Percentiles rank a stretch among this genome's conserved stretches.
phyloP scores from a whole-genome alignment of 2,113 vertebrate genomes.

The Neogale vison region DNA sequence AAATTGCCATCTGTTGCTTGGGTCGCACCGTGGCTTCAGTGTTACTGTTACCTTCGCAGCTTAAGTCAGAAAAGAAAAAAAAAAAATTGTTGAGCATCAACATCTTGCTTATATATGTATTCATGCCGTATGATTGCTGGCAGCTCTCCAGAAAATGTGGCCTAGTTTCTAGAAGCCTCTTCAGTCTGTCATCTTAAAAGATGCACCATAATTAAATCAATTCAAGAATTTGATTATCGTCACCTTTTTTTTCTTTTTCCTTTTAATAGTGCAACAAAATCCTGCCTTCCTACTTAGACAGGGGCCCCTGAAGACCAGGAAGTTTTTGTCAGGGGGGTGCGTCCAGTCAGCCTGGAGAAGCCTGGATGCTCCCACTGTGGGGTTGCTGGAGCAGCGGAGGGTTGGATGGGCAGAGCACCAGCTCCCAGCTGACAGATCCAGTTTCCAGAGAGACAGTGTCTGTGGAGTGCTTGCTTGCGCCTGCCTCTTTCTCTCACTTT shows the following conservation, averaged over 20 bases:
- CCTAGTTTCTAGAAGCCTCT: conserved; percentile 59
- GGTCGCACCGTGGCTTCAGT: not conserved
- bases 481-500: not conserved
- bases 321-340: not conserved
- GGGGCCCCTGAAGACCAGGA: not conserved
- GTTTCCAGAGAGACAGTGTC: not conserved
- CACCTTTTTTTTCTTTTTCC: not conserved
- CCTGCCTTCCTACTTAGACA: not conserved
- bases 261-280: conserved; percentile 19
- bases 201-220: conserved; percentile 42
- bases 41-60: not conserved
- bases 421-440: not conserved
- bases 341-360: not conserved
- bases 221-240: conserved; percentile 53
- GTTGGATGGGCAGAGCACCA: not conserved
- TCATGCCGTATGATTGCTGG: conserved; percentile 31
- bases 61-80: conserved; percentile 38
- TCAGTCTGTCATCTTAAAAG: conserved; percentile 57
- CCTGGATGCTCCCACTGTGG: not conserved
- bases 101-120: conserved; percentile 34
- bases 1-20: conserved; percentile 60
- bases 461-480: not conserved
- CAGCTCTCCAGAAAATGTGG: conserved; percentile 49
- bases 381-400: not conserved
- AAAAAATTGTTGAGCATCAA: not conserved